Conservation (phyloP, 2,888 invertebrate genomes). For the Ecdyonurus torrentis region DNA sequence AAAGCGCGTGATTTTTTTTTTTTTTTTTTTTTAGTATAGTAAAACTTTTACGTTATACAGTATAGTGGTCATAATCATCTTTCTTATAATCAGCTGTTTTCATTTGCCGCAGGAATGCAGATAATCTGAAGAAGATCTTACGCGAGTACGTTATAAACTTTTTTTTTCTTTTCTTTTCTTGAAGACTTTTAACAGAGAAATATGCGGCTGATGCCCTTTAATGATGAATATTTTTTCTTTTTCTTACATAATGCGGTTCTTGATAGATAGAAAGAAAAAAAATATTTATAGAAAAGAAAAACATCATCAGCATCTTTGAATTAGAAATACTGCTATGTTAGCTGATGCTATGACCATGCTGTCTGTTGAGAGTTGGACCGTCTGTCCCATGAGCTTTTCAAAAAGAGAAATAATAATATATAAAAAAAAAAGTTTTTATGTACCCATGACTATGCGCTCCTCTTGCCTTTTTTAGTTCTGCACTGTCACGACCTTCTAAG, state of each 20-base stretch:
- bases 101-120: background rate
- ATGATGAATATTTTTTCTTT: background rate
- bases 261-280: too few species aligned
- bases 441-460: background rate
- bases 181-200: too few species aligned
- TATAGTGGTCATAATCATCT: background rate
- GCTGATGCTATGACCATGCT: background rate
- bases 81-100: background rate
- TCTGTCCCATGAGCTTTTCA: background rate
- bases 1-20: too few species aligned
- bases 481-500: conserved; percentile 2
- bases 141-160: too few species aligned
- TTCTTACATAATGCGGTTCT: too few species aligned
- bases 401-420: background rate
- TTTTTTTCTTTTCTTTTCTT: too few species aligned
- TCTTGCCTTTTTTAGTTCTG: background rate
- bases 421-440: background rate
- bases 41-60: too few species aligned
- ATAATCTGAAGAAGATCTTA: background rate
- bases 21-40: too few species aligned
- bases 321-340: background rate
- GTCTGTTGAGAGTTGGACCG: background rate
- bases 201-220: background rate
- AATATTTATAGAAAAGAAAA: too few species aligned
- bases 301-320: background rate